Conservation (phyloP, 1,140 invertebrate genomes). For the Thereuonema tuberculata region DNA sequence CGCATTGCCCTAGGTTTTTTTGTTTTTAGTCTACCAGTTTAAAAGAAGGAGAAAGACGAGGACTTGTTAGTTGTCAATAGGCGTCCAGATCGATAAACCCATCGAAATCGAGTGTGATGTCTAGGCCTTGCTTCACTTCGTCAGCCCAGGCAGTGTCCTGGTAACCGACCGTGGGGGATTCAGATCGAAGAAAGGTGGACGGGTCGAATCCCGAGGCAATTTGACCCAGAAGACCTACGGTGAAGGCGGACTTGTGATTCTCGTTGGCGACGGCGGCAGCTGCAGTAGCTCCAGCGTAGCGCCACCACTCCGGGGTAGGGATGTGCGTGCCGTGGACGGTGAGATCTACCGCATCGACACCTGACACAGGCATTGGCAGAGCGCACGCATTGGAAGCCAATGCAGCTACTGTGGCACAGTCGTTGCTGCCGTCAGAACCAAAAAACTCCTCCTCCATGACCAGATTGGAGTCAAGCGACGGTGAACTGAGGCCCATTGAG, state of each 20-base stretch:
- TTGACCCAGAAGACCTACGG: constrained; percentile 12
- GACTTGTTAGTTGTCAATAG: too few species aligned
- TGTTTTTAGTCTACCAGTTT: too few species aligned
- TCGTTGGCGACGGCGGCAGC: constrained; percentile 5
- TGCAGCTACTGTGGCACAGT: constrained; percentile 13
- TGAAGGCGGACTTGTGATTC: constrained; percentile 7
- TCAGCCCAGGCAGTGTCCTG: constrained; percentile 19
- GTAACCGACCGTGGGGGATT: constrained; percentile 12
- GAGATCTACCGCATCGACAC: constrained; percentile 24
- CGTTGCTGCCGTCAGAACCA: constrained; percentile 4
- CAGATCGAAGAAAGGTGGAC: constrained; percentile 13
- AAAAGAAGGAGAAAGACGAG: too few species aligned
- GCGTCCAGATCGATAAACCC: constrained; percentile 21
- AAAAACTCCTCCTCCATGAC: neutral
- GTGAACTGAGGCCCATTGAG: constrained; percentile 23
- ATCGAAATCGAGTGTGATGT: constrained; percentile 21
- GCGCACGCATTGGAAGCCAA: neutral
- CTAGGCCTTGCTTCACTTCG: constrained; percentile 16
- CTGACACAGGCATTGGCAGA: neutral
- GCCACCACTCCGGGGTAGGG: constrained; percentile 31
- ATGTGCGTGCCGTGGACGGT: constrained; percentile 27
- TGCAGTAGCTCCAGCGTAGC: constrained; percentile 17
- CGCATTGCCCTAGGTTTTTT: too few species aligned
- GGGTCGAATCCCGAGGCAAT: constrained; percentile 12
- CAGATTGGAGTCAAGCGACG: constrained; percentile 12